Percentiles rank a stretch among this genome's conserved stretches.
phyloP scores from a whole-genome alignment of 2,888 invertebrate genomes.

The Colletes collaris region DNA sequence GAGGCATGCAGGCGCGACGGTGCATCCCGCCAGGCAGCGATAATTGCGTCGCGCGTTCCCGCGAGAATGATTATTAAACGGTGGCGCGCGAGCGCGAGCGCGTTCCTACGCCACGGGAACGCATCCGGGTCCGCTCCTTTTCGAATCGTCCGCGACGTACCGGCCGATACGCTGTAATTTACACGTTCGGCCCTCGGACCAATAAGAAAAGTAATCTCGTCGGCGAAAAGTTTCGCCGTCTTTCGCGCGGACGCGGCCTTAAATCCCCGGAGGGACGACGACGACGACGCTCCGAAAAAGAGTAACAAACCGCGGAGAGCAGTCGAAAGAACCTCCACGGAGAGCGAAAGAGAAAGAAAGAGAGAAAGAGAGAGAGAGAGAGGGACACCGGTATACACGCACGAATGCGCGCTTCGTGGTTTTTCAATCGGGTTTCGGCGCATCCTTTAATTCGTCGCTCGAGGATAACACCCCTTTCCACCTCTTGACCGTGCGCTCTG shows the following conservation, averaged over 20 bases:
- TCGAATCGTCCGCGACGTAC: neutral
- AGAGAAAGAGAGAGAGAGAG: slow-evolving; percentile 9
- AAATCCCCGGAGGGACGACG: slow-evolving; percentile 55
- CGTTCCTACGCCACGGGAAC: no score
- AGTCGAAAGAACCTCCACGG: slow-evolving; percentile 9
- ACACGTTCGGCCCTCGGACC: neutral
- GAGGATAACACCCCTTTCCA: slow-evolving; percentile 71
- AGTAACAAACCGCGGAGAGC: slow-evolving; percentile 21
- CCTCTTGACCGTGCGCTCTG: slow-evolving; percentile 19
- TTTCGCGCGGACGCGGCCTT: slow-evolving; percentile 49
- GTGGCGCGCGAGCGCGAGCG: no score
- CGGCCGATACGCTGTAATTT: slow-evolving; percentile 2
- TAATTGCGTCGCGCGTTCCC: slow-evolving; percentile 57
- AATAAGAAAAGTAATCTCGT: slow-evolving; percentile 13
- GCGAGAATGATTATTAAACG: slow-evolving; percentile 56
- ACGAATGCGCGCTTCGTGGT: slow-evolving; percentile 65
- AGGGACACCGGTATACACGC: slow-evolving; percentile 51
- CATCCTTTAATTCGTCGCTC: slow-evolving; percentile 76
- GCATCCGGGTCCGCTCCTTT: neutral
- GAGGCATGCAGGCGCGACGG: slow-evolving; percentile 50
- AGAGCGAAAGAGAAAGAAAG: slow-evolving; percentile 28
- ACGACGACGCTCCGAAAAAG: slow-evolving; percentile 34
- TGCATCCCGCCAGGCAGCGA: slow-evolving; percentile 36
- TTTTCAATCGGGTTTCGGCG: slow-evolving; percentile 72
- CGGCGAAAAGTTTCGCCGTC: slow-evolving; percentile 43